Percentiles rank a stretch among this genome's conserved stretches.
Conservation (phyloP, 37 sponge, comb jelly and placozoan species). For the Aplysina aerophoba region DNA sequence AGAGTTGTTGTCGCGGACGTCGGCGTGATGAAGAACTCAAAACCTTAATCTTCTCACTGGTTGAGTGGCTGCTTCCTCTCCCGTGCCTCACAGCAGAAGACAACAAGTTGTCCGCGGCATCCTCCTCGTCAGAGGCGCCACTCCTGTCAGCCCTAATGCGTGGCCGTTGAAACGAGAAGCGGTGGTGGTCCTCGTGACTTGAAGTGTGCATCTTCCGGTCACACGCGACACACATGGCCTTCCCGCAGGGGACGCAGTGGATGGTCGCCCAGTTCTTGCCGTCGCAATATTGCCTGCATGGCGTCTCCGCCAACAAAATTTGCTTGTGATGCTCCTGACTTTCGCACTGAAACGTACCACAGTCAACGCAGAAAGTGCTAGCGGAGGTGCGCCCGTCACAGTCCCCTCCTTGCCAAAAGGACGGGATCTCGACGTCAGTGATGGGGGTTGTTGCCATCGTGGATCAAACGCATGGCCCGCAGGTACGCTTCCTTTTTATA, state of each 20-base stretch:
- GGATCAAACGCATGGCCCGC: too few species aligned
- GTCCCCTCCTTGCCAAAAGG: conserved; percentile 2
- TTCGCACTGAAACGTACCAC: conserved; percentile 65
- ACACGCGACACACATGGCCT: conserved; percentile 57
- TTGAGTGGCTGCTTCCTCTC: not conserved
- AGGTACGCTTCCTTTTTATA: too few species aligned
- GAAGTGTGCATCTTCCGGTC: conserved; percentile 63
- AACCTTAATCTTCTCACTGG: too few species aligned
- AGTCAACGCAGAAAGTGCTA: conserved; percentile 53
- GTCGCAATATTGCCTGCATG: conserved; percentile 58
- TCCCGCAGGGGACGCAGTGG: conserved; percentile 50
- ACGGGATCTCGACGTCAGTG: not conserved
- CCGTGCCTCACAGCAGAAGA: conserved; percentile 17
- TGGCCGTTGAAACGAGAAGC: not conserved
- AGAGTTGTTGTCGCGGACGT: too few species aligned
- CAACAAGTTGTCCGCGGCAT: not conserved
- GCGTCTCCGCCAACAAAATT: not conserved
- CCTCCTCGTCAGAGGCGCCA: not conserved
- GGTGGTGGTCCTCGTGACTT: conserved; percentile 31
- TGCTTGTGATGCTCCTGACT: conserved; percentile 30
- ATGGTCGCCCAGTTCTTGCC: conserved; percentile 38
- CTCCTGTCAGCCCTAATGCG: not conserved
- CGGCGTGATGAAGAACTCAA: too few species aligned
- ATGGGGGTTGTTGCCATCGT: too few species aligned
- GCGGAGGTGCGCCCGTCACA: not conserved